Base-by-base conservation (phyloP, 2,113 vertebrate species). In the Salvator merianae region DNA sequence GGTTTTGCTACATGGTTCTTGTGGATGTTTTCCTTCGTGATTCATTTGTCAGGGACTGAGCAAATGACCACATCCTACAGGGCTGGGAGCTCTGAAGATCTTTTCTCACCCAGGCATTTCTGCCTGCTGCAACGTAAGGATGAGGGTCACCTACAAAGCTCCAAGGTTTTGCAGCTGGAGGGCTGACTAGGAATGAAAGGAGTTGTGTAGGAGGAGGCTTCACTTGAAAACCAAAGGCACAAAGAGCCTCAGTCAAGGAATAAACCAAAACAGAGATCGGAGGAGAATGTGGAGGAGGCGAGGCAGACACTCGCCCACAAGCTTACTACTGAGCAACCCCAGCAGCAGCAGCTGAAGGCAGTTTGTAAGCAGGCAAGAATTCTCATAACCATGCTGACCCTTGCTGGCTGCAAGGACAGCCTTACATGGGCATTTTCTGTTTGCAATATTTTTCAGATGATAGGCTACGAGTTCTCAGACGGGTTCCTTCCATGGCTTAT, bases 341-440 rank as follows among this genome's bases (percentile, higher is more conserved):
- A 32, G 34, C 18, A 32, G 3, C 38, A 76, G 55, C 14, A 59
- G 20, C 14, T 7, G 26, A 62, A 43, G 40, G 78, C 28, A 40
- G 83, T 82, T 70, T 59, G 59, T 26, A 59, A 79, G 36, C n/a
- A 81, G 59, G 82, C 77, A n/a, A 40, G 53, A 65, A 84, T 89
- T 91, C 84, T 81, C 92, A 84, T 77, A 86, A 68, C 85, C 2
- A 1, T 5, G n/a, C 26, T 86, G 87, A 89, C 73, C 89, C 83
- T 50, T 50, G 71, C 85, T 38, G 2, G 3, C 77, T 83, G 83
- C 28, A 38, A 85, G 78, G 53, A 82, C 65, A 70, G 84, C 92
- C 93, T 89, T 92, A 91, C 89, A 90, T 72, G 88, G 93, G 66
- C 89, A 87, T 90, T 87, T 53, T 40, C 66, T 30, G 86, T 50